Conservation (phyloP, 2,888 invertebrate genomes). For the Agrilus biguttatus region DNA sequence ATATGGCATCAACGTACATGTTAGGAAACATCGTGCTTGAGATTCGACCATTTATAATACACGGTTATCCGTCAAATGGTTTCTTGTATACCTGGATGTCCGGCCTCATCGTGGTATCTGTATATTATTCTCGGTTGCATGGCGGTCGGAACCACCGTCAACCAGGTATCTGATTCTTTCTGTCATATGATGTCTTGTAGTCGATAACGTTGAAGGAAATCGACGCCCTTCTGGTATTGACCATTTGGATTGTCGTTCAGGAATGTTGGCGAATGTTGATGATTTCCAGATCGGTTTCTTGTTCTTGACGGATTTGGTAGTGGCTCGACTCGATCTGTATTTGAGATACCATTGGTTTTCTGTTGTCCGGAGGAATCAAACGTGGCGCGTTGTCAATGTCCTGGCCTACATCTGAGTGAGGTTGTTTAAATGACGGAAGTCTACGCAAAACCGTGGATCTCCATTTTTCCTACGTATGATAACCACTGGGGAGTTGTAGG, state of each 20-base stretch:
- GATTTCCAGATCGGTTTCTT: conserved; percentile 15
- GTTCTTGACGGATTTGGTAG: conserved; percentile 3
- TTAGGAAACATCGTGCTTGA: conserved; percentile 9
- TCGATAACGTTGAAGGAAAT: too few species aligned
- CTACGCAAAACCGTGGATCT: background rate
- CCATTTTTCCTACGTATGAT: conserved; percentile 13
- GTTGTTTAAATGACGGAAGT: conserved; percentile 11
- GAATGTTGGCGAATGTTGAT: conserved; percentile 5
- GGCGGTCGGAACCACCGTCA: background rate
- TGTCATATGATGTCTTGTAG: background rate
- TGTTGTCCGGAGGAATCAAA: background rate
- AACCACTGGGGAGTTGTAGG: conserved; percentile 9
- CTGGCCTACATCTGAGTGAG: background rate
- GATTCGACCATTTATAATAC: conserved; percentile 6
- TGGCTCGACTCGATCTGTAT: too few species aligned
- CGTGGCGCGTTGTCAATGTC: background rate
- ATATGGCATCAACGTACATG: conserved; percentile 8
- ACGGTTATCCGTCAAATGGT: conserved; percentile 5
- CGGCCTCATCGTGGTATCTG: conserved; percentile 8
- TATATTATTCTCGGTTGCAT: background rate
- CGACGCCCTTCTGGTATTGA: too few species aligned
- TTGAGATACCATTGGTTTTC: too few species aligned
- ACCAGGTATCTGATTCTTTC: background rate
- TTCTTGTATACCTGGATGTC: conserved; percentile 13
- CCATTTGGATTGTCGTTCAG: too few species aligned